Evolutionary conservation across 2,113 vertebrate species (phyloP), one percentile per base, ranked within the genome.

Genomic region (Trematomus loennbergii): DNA sequence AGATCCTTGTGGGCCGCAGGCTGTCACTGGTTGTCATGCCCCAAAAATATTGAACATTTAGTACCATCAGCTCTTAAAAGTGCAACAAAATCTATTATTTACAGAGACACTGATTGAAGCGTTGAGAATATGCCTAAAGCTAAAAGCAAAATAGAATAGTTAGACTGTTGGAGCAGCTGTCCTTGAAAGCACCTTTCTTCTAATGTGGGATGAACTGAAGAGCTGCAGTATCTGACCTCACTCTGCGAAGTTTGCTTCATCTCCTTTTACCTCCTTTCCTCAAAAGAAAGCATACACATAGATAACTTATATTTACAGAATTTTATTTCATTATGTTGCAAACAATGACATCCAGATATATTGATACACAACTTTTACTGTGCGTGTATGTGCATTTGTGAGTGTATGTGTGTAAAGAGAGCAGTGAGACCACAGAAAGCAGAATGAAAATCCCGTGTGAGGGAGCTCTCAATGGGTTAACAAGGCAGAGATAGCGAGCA

Each of bases 331-430:
- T 94, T 94, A 95, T 93, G 93, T 91, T 94, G 93, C 94, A 95
- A 95, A 95, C 95, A 94, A 94, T 95, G 92, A 95, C 95, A 95
- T 94, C 94, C 93, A 95, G 93, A 95, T 95, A 95, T 94, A 95
- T 90, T 88, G 93, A 93, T 94, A 95, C 94, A 95, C 94, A 95
- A 94, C 86, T 92, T 91, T 92, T 91, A 92, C 91, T 92, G 90
- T 94, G 91, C 82, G 84, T 93, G 92, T 92, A 88, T 93, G 92
- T 91, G 92, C 81, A 82, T 91, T 85, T 84, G 81, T 91, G 92
- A 83, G 85, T 89, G 88, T 87, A 50, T 89, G 83, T 85, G 87
- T 86, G 82, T 88, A 82, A 69, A 86, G 82, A 91, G 89, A 94
- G 92, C 91, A 85, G 92, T 94, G 92, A 92, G 90, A 94, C 90